Evolutionary conservation across 2,113 vertebrate genomes (phyloP).

Genomic region (Vimba vimba): DNA sequence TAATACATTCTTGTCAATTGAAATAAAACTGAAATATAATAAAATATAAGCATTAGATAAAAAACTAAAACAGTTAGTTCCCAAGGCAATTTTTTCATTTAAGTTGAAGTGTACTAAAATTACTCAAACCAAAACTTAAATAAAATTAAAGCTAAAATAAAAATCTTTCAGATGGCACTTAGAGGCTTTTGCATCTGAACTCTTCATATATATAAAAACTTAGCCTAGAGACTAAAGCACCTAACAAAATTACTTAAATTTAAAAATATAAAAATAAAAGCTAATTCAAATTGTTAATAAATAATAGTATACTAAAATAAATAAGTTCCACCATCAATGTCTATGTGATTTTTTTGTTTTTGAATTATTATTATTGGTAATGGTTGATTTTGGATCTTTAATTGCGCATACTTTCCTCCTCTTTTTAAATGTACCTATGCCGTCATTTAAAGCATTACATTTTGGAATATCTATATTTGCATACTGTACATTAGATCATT

Average conservation of each 20-base stretch:
- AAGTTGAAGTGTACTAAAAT: neutral
- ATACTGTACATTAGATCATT: neutral
- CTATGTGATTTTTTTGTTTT: too few relatives aligned
- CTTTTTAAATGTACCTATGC: neutral
- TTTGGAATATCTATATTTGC: neutral
- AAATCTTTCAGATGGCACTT: too few relatives aligned
- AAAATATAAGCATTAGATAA: neutral
- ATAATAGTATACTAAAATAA: neutral
- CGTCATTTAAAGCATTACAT: neutral
- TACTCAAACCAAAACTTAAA: neutral
- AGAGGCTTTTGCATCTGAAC: too few relatives aligned
- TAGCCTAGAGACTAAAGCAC: too few relatives aligned
- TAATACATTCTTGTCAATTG: neutral
- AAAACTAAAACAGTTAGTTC: neutral
- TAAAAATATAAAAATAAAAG: neutral
- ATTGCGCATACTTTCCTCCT: neutral
- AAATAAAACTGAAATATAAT: neutral
- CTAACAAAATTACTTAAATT: neutral
- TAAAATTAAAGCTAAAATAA: neutral
- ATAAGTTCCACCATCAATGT: too few relatives aligned
- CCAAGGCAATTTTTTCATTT: too few relatives aligned
- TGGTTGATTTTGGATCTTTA: neutral
- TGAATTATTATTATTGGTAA: neutral
- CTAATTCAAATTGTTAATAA: neutral
- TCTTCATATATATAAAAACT: too few relatives aligned